phyloP scores from a whole-genome alignment of 1,140 invertebrate species.

The Drosophila melanica region DNA sequence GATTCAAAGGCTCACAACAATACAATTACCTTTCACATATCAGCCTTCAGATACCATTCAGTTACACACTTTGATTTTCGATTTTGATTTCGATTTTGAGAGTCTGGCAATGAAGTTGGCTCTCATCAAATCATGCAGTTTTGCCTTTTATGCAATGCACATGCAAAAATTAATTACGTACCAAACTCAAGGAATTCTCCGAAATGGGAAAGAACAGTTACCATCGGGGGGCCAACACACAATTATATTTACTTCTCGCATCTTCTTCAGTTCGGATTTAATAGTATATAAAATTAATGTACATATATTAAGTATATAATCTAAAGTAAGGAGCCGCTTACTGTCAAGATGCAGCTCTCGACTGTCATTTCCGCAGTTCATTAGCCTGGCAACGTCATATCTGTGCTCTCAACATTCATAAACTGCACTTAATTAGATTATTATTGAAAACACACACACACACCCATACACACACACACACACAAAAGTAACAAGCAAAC shows the following conservation, averaged over 20 bases:
- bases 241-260: too few species aligned
- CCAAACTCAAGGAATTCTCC: neutral
- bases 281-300: neutral
- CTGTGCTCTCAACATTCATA: slow-evolving; percentile 41
- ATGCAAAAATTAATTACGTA: slow-evolving; percentile 25
- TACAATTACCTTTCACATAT: slow-evolving; percentile 30
- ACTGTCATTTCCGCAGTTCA: slow-evolving; percentile 42
- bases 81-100: slow-evolving; percentile 1
- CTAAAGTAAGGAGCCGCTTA: neutral
- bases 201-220: neutral
- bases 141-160: neutral
- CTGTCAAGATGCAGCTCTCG: slow-evolving; percentile 10
- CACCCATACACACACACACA: slow-evolving; percentile 37
- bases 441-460: slow-evolving; percentile 60
- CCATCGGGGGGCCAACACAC: too few species aligned
- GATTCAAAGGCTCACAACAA: slow-evolving; percentile 5
- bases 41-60: slow-evolving; percentile 11
- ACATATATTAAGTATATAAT: neutral
- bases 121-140: slow-evolving; percentile 14
- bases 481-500: slow-evolving; percentile 58
- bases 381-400: slow-evolving; percentile 37
- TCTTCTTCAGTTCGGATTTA: too few species aligned
- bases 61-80: slow-evolving; percentile 1
- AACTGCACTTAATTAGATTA: slow-evolving; percentile 72
- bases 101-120: neutral